These are phyloP conservation scores for Harpagifer antarcticus DNA, from an alignment of 2,797 vertebrate species.

Conservation along the genomic window DNA sequence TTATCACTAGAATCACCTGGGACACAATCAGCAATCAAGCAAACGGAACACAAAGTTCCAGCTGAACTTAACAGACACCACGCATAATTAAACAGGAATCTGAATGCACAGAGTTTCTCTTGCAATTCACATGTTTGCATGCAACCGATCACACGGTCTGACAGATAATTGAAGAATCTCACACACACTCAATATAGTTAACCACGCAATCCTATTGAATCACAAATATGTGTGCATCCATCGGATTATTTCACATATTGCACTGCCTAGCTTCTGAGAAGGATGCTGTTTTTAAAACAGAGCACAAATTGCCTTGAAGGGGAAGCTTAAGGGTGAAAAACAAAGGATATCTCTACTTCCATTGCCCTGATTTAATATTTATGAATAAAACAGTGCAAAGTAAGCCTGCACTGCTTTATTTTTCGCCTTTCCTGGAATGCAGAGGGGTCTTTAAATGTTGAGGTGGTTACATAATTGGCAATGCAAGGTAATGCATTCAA, in stretches of 20 bases:
- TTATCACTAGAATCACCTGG: constrained; percentile 50
- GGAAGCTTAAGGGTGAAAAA: not conserved
- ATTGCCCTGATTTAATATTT: not conserved
- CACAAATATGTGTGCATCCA: constrained; percentile 19
- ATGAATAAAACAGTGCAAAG: not conserved
- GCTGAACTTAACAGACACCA: constrained; percentile 58
- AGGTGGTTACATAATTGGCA: not conserved
- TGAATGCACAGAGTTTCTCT: constrained; percentile 14
- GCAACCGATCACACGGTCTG: not conserved
- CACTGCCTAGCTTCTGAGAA: not conserved
- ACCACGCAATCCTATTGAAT: not conserved
- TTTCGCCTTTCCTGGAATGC: not conserved
- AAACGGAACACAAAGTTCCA: constrained; percentile 58
- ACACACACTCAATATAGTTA: not conserved
- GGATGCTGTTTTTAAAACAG: not conserved
- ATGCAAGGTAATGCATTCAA: not conserved
- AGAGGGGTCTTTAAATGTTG: not conserved
- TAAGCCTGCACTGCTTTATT: not conserved
- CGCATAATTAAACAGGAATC: constrained; percentile 38
- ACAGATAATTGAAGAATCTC: too few species aligned
- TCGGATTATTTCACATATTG: not conserved
- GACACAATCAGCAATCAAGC: constrained; percentile 62
- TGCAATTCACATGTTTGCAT: not conserved
- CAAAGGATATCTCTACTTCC: not conserved
- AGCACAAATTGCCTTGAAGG: not conserved